Conservation (phyloP, 2,113 vertebrate genomes). For the Notarius quadriscutis region DNA sequence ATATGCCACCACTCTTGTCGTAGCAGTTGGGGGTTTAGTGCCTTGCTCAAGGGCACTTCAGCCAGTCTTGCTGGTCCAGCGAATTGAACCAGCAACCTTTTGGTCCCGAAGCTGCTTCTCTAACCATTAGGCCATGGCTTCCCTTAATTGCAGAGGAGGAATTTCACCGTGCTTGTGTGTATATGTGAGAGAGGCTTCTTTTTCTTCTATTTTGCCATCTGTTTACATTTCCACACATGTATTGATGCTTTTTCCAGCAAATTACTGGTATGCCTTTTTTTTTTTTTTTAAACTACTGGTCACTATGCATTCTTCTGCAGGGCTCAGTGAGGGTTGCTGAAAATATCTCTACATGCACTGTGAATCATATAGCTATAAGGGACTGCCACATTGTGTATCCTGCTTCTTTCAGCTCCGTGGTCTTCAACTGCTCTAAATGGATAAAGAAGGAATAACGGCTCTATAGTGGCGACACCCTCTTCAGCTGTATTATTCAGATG, state of each 20-base stretch:
- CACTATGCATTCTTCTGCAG: conserved; percentile 9
- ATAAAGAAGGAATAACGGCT: conserved; percentile 8
- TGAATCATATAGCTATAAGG: conserved; percentile 25
- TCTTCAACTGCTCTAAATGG: not conserved
- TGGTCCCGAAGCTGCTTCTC: no score
- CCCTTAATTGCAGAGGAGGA: not conserved
- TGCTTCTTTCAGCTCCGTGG: conserved; percentile 7
- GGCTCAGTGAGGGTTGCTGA: conserved; percentile 22
- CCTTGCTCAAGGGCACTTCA: no score
- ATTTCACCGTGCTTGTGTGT: not conserved
- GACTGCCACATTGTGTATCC: not conserved
- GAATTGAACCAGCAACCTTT: no score
- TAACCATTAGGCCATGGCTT: no score
- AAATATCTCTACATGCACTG: conserved; percentile 32
- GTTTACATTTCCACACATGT: conserved; percentile 23
- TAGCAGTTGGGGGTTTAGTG: no score
- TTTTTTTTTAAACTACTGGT: conserved; percentile 33
- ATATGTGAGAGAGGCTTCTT: not conserved
- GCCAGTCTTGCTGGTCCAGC: no score
- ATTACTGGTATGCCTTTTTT: conserved; percentile 33
- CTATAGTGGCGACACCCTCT: not conserved
- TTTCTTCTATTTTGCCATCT: not conserved
- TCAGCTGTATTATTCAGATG: conserved; percentile 42
- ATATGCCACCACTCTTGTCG: no score
- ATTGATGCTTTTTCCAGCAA: conserved; percentile 23